These are phyloP conservation scores for Gymnogyps californianus DNA, from an alignment of 2,113 vertebrate species.

Conservation along the genomic window DNA sequence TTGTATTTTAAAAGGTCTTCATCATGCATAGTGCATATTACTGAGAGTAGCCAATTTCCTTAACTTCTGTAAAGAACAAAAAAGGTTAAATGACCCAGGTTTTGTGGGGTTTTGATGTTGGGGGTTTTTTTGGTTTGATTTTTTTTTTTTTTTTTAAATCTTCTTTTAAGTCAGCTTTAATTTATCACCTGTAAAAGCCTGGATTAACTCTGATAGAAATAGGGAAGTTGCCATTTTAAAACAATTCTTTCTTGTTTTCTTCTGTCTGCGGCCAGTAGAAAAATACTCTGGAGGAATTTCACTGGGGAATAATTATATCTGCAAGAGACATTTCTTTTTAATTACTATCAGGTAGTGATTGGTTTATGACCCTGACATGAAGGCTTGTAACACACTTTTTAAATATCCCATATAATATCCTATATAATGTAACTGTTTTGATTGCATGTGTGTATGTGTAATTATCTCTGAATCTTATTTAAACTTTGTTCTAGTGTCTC, in stretches of 20 bases:
- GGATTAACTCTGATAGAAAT: background rate
- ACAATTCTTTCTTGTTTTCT: background rate
- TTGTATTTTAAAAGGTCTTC: background rate
- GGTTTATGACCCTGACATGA: background rate
- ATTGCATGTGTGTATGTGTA: background rate
- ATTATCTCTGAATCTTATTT: slow-evolving; percentile 4
- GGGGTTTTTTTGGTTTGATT: background rate
- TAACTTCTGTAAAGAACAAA: background rate
- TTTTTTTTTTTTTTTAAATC: background rate
- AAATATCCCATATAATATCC: background rate
- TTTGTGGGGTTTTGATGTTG: background rate
- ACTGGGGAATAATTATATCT: background rate
- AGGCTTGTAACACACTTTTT: background rate
- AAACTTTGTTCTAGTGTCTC: background rate
- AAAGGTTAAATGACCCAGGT: background rate
- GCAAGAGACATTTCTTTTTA: slow-evolving; percentile 13
- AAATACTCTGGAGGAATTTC: background rate
- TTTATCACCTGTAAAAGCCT: background rate
- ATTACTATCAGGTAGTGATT: slow-evolving; percentile 13
- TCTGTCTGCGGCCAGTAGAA: background rate
- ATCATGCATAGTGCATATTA: background rate
- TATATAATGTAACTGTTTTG: background rate
- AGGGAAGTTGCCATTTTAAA: background rate
- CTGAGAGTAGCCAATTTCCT: background rate
- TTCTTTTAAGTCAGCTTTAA: too few relatives aligned